Conservation (phyloP, 2,797 vertebrate genomes). For the Psittacula echo region DNA sequence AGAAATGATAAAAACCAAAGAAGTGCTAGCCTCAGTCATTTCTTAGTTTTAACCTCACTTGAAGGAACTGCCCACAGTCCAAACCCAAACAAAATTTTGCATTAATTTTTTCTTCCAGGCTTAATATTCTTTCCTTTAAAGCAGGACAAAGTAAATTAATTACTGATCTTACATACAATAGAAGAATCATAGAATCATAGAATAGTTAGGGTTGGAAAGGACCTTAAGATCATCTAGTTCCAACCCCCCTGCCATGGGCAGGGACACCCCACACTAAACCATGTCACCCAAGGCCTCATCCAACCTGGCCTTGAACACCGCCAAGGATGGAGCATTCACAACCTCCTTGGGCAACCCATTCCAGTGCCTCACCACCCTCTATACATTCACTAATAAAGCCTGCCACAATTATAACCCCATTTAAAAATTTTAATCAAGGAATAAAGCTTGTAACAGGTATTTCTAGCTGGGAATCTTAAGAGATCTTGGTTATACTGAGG, state of each 20-base stretch:
- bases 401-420: not conserved
- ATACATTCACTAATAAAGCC: not conserved
- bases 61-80: not conserved
- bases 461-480: not conserved
- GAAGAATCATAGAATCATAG: too few relatives aligned
- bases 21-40: not conserved
- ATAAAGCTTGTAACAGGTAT: not conserved
- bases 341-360: too few relatives aligned
- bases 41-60: not conserved
- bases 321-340: too few relatives aligned
- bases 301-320: too few relatives aligned
- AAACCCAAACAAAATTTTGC: not conserved
- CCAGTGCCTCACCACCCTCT: too few relatives aligned
- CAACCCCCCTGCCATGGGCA: too few relatives aligned
- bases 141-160: not conserved
- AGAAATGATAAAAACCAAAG: not conserved
- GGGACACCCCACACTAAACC: too few relatives aligned
- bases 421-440: not conserved
- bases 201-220: too few relatives aligned
- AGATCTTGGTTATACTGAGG: not conserved
- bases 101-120: not conserved
- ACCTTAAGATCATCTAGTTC: too few relatives aligned
- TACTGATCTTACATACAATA: not conserved
- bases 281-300: too few relatives aligned
- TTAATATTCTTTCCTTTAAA: not conserved